Conservation (phyloP, 2,113 vertebrate species). For the Melanocharis versteri region DNA sequence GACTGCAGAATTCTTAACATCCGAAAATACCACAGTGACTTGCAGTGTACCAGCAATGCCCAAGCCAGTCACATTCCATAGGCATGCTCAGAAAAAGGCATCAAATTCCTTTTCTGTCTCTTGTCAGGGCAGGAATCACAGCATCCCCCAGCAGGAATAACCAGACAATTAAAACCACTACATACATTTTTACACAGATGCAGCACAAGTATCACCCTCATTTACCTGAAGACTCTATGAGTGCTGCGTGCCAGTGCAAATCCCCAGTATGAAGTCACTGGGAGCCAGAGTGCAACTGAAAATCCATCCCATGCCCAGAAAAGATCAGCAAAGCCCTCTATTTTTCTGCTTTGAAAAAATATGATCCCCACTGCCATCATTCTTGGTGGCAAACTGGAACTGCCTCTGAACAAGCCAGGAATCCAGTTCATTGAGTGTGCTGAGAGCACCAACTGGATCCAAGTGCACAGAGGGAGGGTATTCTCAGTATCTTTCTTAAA, state of each 20-base stretch:
- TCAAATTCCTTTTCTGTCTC: neutral
- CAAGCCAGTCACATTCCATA: neutral
- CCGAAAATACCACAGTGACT: neutral
- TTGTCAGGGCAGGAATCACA: neutral
- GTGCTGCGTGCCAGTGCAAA: neutral
- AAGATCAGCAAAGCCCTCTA: neutral
- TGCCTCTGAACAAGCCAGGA: neutral
- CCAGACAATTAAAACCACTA: neutral
- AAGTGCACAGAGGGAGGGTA: neutral
- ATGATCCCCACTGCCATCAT: neutral
- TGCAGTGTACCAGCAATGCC: neutral
- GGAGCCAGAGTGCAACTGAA: neutral
- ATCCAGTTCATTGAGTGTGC: neutral
- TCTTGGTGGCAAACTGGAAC: neutral
- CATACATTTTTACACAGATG: rapidly evolving
- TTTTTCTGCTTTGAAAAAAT: neutral
- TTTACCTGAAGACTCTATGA: neutral
- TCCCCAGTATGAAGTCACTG: neutral
- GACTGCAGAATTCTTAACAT: neutral
- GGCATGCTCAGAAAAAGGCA: neutral
- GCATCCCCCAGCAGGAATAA: neutral
- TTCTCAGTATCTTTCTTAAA: neutral
- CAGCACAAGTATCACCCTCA: neutral
- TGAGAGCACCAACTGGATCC: neutral
- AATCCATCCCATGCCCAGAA: neutral